Evolutionary conservation across 64 coral and sea anemone species (phyloP).

Genomic region (Pocillopora verrucosa): DNA sequence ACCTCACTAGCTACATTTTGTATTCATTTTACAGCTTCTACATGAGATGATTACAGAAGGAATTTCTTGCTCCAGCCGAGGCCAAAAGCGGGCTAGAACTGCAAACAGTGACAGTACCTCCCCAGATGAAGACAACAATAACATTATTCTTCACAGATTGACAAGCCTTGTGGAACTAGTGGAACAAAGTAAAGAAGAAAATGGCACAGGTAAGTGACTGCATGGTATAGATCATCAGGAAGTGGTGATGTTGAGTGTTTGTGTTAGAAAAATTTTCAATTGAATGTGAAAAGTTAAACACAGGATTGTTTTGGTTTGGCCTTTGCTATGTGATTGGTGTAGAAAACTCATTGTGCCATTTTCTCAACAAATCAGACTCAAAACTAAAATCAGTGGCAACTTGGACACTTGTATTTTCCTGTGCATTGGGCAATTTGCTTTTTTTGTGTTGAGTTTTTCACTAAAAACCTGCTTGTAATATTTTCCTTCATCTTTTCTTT

Average conservation of each 20-base stretch:
- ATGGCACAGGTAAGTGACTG: neutral
- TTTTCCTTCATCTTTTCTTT: no score
- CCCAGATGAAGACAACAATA: neutral
- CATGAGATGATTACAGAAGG: constrained; percentile 37
- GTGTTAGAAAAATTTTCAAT: neutral
- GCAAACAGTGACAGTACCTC: neutral
- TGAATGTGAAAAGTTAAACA: neutral
- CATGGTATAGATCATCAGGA: neutral
- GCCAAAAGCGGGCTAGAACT: neutral
- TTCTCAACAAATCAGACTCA: no score
- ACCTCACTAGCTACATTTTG: neutral
- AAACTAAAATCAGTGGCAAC: no score
- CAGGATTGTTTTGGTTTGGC: no score
- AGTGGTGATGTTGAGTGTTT: neutral
- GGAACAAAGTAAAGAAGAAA: neutral
- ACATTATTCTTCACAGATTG: constrained; percentile 8
- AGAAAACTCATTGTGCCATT: no score
- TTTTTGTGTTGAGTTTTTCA: no score
- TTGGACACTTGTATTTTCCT: no score
- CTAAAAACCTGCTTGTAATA: no score
- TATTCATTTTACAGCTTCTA: neutral
- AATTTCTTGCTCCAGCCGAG: neutral
- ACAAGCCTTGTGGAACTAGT: constrained; percentile 21
- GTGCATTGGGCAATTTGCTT: no score
- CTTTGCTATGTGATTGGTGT: no score